Base-by-base conservation (phyloP, 2,113 vertebrate genomes). In the Cairina moschata region DNA sequence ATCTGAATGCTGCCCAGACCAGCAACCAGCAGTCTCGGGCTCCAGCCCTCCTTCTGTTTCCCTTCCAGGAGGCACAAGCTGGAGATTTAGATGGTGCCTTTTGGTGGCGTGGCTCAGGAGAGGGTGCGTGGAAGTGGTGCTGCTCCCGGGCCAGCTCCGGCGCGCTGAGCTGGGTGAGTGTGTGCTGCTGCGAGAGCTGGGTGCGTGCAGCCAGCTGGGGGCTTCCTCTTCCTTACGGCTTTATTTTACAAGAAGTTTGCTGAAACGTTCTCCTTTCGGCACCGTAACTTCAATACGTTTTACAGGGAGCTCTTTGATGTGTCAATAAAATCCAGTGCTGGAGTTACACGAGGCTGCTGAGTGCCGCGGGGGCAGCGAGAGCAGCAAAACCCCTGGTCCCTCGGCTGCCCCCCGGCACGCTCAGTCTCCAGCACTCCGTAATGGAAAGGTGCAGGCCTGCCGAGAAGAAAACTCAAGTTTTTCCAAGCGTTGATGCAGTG, bases 251-350 rank as follows among this genome's bases (percentile, higher is more conserved):
- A 65, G 86, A 71, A 65, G 78, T 65, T 83, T 95, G 81, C 77
- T 92, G 56, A 72, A 96, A 73, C 15, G 67, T 67, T 82, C 96
- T 96, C 94, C 97, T 95, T 94, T 86, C 90, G 75, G 81, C 86
- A 76, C 89, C 58, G 5, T 90, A 83, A 87, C 78, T 60, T 88
- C 86, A 93, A 88, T 94, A 78, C 73, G 20, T 96, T 96, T 97
- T 95, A 85, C 62, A 92, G 94, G 89, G 94, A 96, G 89, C 52
- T 58, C 60, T 95, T 96, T 95, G 92, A 88, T 90, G 83, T 85
- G 73, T 86, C 94, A 94, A 69, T 97, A 95, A 96, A 96, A 90
- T 89, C 20, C 5, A 11, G 52, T 31, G 78, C 50, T 71, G 68
- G 62, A 56, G 93, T 86, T 68, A 77, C 58, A 48, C 17, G 66